These are phyloP conservation scores for Diuraphis noxia DNA, from an alignment of 1,140 invertebrate species.

Conservation along the genomic window DNA sequence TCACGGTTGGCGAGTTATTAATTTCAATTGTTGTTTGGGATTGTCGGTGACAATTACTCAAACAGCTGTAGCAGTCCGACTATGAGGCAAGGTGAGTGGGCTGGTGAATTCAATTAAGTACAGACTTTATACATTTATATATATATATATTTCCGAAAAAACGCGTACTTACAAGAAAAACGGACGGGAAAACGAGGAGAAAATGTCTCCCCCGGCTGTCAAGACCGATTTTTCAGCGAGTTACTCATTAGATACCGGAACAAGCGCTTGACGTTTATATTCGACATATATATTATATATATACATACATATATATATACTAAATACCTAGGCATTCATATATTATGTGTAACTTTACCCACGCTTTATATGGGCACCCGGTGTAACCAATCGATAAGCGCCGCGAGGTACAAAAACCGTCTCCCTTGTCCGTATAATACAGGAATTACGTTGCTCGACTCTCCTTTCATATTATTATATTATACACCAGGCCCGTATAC, in stretches of 20 bases:
- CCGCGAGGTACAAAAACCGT: neutral
- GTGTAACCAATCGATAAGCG: neutral
- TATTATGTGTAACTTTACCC: neutral
- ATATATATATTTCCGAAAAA: neutral
- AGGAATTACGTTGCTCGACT: neutral
- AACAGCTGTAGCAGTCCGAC: neutral
- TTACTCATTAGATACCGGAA: neutral
- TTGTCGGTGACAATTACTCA: constrained; percentile 18
- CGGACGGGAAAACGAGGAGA: neutral
- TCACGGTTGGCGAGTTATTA: neutral
- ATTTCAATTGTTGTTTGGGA: constrained; percentile 9
- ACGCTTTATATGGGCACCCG: neutral
- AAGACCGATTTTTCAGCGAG: neutral
- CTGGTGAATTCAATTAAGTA: neutral
- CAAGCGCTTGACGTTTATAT: neutral
- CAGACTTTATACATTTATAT: neutral
- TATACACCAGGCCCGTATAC: too few species aligned
- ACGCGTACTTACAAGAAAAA: neutral
- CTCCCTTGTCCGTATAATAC: neutral
- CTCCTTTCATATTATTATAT: neutral
- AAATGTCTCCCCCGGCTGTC: neutral
- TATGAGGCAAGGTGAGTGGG: neutral
- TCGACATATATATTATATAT: neutral
- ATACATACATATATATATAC: neutral
- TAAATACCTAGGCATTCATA: neutral